Evolutionary conservation across 2,888 invertebrate genomes (phyloP).

Genomic region (Linnaemya tessellans): DNA sequence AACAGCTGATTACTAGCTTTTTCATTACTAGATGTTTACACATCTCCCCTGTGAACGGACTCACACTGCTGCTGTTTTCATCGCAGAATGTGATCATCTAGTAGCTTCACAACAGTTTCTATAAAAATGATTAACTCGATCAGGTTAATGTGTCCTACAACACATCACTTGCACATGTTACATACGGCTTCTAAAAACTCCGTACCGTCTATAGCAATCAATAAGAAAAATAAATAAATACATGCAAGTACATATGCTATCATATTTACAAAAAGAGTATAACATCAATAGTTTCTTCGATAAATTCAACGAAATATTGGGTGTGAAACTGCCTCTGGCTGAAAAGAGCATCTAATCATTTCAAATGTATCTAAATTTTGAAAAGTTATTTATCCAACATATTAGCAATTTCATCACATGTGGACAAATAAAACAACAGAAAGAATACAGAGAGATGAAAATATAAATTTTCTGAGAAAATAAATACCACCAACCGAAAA

Average conservation of each 20-base stretch:
- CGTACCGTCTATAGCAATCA: neutral
- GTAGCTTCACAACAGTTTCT: too few relatives aligned
- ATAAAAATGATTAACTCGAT: too few relatives aligned
- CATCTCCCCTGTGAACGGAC: too few relatives aligned
- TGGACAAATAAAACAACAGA: slow-evolving; percentile 17
- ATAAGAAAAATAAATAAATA: neutral
- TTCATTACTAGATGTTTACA: too few relatives aligned
- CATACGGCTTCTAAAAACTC: too few relatives aligned
- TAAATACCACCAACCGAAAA: neutral
- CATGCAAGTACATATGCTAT: neutral
- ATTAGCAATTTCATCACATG: slow-evolving; percentile 50
- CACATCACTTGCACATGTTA: too few relatives aligned
- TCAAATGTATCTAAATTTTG: slow-evolving; percentile 17
- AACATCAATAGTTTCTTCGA: slow-evolving; percentile 8
- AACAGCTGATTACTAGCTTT: too few relatives aligned
- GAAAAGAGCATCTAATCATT: neutral
- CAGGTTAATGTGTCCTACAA: too few relatives aligned
- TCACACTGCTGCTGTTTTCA: too few relatives aligned
- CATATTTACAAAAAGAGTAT: neutral
- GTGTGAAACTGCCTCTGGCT: slow-evolving; percentile 29
- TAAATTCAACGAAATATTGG: slow-evolving; percentile 5
- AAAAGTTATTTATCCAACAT: neutral
- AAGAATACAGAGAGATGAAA: neutral
- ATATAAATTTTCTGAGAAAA: neutral
- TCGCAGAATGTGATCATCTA: too few relatives aligned